Conservation (phyloP, 1,140 invertebrate species). For the Catajapyx aquilonaris region DNA sequence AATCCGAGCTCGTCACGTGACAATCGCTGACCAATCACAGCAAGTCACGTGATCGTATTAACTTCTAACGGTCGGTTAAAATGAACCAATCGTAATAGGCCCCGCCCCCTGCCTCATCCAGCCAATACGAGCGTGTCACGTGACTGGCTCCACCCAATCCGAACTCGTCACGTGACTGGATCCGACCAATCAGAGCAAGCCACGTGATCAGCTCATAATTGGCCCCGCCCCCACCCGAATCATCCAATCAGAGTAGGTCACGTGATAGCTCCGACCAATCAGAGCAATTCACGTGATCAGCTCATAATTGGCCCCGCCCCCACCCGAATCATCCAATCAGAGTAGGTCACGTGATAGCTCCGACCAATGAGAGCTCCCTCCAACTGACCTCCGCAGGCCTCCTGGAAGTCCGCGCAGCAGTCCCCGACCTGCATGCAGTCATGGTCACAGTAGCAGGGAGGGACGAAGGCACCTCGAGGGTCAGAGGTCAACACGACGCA, state of each 20-base stretch:
- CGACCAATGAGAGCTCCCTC: background rate
- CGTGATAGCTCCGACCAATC: background rate
- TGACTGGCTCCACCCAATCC: no score
- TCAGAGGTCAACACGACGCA: constrained; percentile 59
- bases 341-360: background rate
- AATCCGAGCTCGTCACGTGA: no score
- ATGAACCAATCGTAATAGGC: no score
- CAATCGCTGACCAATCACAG: no score
- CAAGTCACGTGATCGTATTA: no score
- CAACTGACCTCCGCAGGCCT: constrained; percentile 56
- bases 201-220: no score
- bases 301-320: background rate
- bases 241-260: background rate
- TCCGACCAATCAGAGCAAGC: background rate
- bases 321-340: background rate
- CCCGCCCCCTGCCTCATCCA: no score
- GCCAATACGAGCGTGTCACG: no score
- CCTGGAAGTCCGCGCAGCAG: constrained; percentile 64
- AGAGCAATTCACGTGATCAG: background rate
- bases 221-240: background rate
- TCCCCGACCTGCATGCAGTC: constrained; percentile 67
- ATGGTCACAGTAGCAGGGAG: constrained; percentile 74
- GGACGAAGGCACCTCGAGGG: constrained; percentile 57
- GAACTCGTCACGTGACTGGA: background rate
- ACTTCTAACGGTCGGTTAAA: no score